Evolutionary conservation across 2,888 invertebrate genomes (phyloP).

Genomic region (Epistrophella euchroma): DNA sequence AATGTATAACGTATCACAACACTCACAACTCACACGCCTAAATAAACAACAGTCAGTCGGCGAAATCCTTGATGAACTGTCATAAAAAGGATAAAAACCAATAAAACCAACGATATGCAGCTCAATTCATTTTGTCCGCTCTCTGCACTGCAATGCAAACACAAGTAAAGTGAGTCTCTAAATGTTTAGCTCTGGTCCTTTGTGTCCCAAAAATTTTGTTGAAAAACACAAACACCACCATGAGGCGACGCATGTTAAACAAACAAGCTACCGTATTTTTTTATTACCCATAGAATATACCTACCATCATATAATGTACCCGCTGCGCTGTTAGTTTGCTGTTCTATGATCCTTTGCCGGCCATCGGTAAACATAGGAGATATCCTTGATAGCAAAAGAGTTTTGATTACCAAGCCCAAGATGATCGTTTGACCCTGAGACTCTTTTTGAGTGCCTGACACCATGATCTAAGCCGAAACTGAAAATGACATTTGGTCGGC

Average conservation of each 20-base stretch:
- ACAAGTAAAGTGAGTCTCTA: conserved; percentile 33
- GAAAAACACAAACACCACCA: conserved; percentile 41
- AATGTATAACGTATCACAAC: conserved; percentile 41
- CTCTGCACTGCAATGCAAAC: conserved; percentile 23
- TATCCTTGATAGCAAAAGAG: conserved; percentile 34
- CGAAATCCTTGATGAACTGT: conserved; percentile 70
- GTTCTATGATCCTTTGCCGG: conserved; percentile 64
- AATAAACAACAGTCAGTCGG: conserved; percentile 57
- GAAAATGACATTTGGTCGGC: conserved; percentile 63
- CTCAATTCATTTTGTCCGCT: conserved; percentile 50
- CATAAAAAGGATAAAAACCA: conserved; percentile 70
- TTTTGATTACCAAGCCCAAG: conserved; percentile 35
- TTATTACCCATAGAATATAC: conserved; percentile 39
- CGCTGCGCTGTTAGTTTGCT: conserved; percentile 48
- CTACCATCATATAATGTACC: neutral
- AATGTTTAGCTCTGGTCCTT: conserved; percentile 22
- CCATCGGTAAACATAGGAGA: conserved; percentile 13
- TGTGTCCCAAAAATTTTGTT: conserved; percentile 40
- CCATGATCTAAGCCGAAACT: conserved; percentile 7
- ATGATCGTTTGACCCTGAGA: conserved; percentile 59
- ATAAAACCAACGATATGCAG: conserved; percentile 55
- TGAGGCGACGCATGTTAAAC: conserved; percentile 70
- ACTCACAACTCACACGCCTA: conserved; percentile 63
- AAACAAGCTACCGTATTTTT: conserved; percentile 74
- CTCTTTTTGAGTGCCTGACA: conserved; percentile 7